Conservation (phyloP, 2,113 vertebrate genomes). For the Passer montanus region DNA sequence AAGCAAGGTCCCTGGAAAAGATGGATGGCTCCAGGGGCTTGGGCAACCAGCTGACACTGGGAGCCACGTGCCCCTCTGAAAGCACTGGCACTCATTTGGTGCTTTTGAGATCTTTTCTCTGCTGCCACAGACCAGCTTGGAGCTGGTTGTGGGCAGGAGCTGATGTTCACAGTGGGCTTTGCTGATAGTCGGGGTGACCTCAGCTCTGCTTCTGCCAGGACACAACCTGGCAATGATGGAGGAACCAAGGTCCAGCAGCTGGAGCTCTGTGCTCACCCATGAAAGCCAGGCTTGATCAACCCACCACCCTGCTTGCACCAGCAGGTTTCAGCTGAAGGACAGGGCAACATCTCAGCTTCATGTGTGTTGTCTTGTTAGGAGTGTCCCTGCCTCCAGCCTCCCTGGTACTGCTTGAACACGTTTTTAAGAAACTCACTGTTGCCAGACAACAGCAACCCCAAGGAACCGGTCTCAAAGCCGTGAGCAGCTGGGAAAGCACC, state of each 20-base stretch:
- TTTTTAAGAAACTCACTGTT: neutral
- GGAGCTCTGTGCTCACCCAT: neutral
- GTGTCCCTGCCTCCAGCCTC: neutral
- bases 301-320: neutral
- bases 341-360: neutral
- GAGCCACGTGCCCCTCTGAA: rapidly evolving
- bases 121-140: neutral
- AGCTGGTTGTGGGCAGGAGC: neutral
- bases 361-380: rapidly evolving
- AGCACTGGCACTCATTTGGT: neutral
- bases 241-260: neutral
- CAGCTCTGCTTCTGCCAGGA: neutral
- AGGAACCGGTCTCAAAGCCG: rapidly evolving
- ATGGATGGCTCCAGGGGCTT: neutral
- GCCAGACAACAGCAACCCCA: neutral
- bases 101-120: neutral
- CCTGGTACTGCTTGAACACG: neutral
- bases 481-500: neutral
- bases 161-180: neutral
- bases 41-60: neutral
- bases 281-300: neutral
- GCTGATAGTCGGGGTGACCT: neutral
- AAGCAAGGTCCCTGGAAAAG: neutral
- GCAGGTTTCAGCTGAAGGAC: neutral
- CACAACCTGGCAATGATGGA: neutral